phyloP scores from a whole-genome alignment of 2,888 invertebrate genomes.

The Stenolophus ochropezus region DNA sequence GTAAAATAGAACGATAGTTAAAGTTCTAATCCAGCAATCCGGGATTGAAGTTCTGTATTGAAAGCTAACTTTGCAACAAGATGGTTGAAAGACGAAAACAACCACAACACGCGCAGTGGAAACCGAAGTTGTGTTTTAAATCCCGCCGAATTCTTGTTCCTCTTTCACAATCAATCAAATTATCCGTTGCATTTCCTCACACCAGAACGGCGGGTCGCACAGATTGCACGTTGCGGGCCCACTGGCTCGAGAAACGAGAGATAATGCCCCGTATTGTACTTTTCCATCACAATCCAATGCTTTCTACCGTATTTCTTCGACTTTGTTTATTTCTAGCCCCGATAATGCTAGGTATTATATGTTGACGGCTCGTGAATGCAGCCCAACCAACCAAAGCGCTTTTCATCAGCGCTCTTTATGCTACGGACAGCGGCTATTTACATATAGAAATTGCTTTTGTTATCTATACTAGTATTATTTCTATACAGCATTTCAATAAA shows the following conservation, averaged over 20 bases:
- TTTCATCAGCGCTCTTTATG: slow-evolving; percentile 7
- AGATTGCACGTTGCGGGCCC: slow-evolving; percentile 19
- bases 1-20: no score
- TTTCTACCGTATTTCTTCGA: slow-evolving; percentile 25
- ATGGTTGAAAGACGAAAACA: no score
- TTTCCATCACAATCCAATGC: slow-evolving; percentile 35
- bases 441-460: not conserved
- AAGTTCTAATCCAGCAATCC: no score
- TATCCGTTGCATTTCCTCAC: slow-evolving; percentile 23
- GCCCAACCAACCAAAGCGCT: slow-evolving; percentile 14
- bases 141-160: not conserved
- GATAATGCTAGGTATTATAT: slow-evolving; percentile 25
- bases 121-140: no score
- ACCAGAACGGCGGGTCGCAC: slow-evolving; percentile 3
- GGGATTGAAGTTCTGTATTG: no score
- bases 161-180: slow-evolving; percentile 37
- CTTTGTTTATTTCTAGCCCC: slow-evolving; percentile 32
- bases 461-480: not conserved
- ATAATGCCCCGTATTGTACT: slow-evolving; percentile 34
- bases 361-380: slow-evolving; percentile 22
- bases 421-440: slow-evolving; percentile 13
- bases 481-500: not conserved
- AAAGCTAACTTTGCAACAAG: no score
- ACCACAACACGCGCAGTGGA: no score
- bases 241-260: slow-evolving; percentile 29